Evolutionary conservation across 2,113 vertebrate genomes (phyloP).

Genomic region (Corvus moneduloides): DNA sequence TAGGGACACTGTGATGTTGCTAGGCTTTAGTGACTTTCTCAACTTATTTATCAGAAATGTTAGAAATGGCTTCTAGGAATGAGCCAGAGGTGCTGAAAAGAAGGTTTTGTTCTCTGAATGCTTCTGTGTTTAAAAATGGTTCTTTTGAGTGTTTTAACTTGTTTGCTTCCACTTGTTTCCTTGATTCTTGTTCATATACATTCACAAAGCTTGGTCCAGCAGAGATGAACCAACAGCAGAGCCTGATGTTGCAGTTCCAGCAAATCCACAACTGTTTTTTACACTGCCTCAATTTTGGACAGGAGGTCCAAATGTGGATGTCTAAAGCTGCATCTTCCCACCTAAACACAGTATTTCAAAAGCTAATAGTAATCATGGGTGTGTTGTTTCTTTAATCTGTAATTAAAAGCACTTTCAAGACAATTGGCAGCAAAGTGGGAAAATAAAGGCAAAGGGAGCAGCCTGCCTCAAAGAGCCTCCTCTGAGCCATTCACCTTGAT

Average conservation of each 20-base stretch:
- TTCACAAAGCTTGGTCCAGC: not conserved
- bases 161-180: not conserved
- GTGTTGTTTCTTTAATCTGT: not conserved
- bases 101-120: conserved; percentile 3
- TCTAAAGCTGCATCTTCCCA: not conserved
- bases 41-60: not conserved
- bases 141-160: not conserved
- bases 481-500: not conserved
- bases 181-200: not conserved
- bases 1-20: not conserved
- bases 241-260: not conserved
- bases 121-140: not conserved
- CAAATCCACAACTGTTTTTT: not conserved
- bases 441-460: not conserved
- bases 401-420: not conserved
- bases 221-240: not conserved
- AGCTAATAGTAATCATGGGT: not conserved
- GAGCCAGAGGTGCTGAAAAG: conserved; percentile 16
- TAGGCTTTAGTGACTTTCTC: conserved; percentile 25
- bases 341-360: not conserved
- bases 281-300: not conserved
- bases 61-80: not conserved
- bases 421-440: not conserved
- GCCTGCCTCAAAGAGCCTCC: not conserved
- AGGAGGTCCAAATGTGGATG: not conserved